Base-by-base conservation (phyloP, 2,797 vertebrate genomes). In the Delichon dasypus region DNA sequence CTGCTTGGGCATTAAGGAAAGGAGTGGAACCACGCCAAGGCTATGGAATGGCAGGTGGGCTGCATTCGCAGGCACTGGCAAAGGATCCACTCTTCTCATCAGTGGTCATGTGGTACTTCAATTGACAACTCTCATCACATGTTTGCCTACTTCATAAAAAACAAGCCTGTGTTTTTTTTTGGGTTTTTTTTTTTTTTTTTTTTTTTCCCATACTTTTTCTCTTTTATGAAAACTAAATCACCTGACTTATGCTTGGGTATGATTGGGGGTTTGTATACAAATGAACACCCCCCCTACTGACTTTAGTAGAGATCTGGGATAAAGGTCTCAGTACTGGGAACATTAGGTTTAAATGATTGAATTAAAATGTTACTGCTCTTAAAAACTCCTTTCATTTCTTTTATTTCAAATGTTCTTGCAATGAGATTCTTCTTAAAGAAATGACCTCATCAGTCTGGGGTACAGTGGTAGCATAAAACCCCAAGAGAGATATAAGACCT, bases 351-450 rank as follows among this genome's bases (percentile, higher is more conserved):
- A 76, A 96, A 85, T 67, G 74, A 45, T 74, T 96, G 83, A 94
- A 96, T 95, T 94, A 91, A 96, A 94, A 80, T 72, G n/a, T 94
- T 93, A 88, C 38, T 96, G 71, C 86, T 62, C 44, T 91, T 88
- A 85, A 92, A 96, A 96, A 3, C 17, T 71, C 50, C 53, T 90
- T 94, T 65, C 16, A 78, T 92, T 94, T 89, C 21, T 88, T 86
- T 92, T 92, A 61, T 95, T 96, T 96, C 50, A 83, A 91, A 53
- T 60, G 21, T 58, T 81, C 45, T 72, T 91, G 42, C 61, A 89
- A 21, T 80, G n/a, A 74, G 61, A 85, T 85, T 96, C 58, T 92
- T 94, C 60, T 87, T 58, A 87, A 91, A 94, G 70, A 55, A 77
- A 77, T 96, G 0, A 92, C 64, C 68, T 97, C 85, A 96, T 61